Conservation (phyloP, 2,888 invertebrate species). For the Neoaliturus tenellus region DNA sequence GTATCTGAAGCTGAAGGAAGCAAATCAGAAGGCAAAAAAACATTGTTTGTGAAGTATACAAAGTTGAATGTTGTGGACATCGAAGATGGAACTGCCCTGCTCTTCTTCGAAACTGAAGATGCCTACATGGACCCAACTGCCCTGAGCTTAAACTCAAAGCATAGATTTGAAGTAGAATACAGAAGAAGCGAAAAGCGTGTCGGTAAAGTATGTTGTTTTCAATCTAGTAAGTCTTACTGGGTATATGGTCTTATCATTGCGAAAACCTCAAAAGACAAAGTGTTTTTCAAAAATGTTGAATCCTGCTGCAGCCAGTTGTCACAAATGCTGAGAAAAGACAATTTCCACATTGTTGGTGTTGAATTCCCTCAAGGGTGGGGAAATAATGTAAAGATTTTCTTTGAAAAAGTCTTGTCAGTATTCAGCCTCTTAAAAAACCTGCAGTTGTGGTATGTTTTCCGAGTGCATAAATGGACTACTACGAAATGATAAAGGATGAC, state of each 20-base stretch:
- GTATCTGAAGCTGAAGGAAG: background rate
- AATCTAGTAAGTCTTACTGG: no score
- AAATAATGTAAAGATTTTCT: background rate
- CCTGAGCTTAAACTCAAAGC: background rate
- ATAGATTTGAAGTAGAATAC: background rate
- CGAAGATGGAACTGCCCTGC: background rate
- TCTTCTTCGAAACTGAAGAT: slow-evolving; percentile 42
- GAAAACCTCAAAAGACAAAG: background rate
- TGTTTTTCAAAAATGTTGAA: background rate
- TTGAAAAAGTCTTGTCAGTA: background rate
- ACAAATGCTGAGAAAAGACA: background rate
- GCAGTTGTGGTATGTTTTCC: slow-evolving; percentile 15
- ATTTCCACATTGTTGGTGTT: background rate
- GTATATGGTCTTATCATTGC: slow-evolving; percentile 5
- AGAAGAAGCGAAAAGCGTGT: slow-evolving; percentile 32
- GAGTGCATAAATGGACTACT: background rate
- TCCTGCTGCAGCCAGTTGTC: background rate
- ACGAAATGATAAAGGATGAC: background rate
- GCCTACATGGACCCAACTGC: slow-evolving; percentile 43
- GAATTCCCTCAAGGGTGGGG: background rate
- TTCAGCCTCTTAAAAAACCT: background rate
- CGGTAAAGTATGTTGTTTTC: background rate
- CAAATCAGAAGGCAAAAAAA: background rate
- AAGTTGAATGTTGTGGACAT: background rate
- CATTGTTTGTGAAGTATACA: background rate